Evolutionary conservation across 2,797 vertebrate genomes (phyloP).

Genomic region (Vireo griseus): DNA sequence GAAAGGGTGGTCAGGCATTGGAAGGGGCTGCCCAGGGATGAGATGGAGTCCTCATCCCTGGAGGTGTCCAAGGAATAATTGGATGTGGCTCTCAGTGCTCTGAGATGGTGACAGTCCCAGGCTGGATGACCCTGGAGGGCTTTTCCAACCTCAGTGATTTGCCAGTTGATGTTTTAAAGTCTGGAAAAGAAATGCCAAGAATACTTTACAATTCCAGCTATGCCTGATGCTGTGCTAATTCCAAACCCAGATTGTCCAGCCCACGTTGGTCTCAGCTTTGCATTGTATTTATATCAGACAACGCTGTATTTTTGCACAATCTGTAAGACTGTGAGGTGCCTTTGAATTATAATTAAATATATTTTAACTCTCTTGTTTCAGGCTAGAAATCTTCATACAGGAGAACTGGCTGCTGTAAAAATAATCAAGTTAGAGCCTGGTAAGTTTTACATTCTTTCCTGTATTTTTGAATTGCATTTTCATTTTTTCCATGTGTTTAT

Average conservation of each 20-base stretch:
- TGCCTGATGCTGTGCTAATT: neutral
- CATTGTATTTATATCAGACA: neutral
- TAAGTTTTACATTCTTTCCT: constrained; percentile 72
- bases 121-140: neutral
- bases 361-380: constrained; percentile 74
- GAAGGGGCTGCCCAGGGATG: neutral
- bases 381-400: constrained; percentile 94
- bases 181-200: neutral
- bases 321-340: neutral
- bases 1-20: accelerated
- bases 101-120: neutral
- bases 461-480: neutral
- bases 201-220: accelerated
- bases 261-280: neutral
- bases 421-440: constrained; percentile 98
- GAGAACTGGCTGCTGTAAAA: constrained; percentile 96
- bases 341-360: neutral
- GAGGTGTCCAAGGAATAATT: neutral
- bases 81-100: neutral
- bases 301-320: neutral
- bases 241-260: neutral
- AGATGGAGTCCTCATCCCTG: neutral
- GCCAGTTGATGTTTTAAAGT: neutral
- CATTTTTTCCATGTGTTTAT: neutral
- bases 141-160: neutral